These are phyloP conservation scores for Heliothis peltigera DNA, from an alignment of 2,888 invertebrate genomes.

Conservation along the genomic window DNA sequence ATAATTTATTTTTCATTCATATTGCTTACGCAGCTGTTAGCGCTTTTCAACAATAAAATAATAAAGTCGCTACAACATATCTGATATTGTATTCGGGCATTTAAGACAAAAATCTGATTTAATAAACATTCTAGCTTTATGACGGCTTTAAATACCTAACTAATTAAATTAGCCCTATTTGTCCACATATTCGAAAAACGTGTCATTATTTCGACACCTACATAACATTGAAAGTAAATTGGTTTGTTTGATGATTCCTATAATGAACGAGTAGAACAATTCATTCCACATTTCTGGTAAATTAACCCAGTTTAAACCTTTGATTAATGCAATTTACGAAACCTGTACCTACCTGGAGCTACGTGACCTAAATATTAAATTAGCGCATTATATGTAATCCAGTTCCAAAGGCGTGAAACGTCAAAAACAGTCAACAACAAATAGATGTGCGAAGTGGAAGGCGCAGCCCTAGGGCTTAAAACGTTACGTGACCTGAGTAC, in stretches of 20 bases:
- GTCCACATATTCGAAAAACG: conserved; percentile 6
- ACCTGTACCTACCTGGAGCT: conserved; percentile 45
- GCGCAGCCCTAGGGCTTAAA: conserved; percentile 77
- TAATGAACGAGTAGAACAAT: conserved; percentile 8
- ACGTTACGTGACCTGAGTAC: conserved; percentile 80
- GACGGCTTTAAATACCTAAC: too few species aligned
- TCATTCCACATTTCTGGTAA: conserved; percentile 18
- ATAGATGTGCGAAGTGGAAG: conserved; percentile 74
- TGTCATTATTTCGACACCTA: not conserved
- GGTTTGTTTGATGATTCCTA: conserved; percentile 9
- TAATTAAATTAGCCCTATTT: conserved; percentile 31
- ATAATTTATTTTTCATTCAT: conserved; percentile 16
- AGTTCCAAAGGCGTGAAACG: conserved; percentile 75
- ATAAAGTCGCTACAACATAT: conserved; percentile 15
- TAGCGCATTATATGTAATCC: conserved; percentile 58
- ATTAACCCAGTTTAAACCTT: conserved; percentile 31
- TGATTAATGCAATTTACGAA: conserved; percentile 34
- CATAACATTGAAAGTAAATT: conserved; percentile 6
- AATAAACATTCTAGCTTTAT: conserved; percentile 21
- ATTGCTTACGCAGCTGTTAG: conserved; percentile 19
- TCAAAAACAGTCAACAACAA: conserved; percentile 77
- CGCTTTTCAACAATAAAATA: conserved; percentile 12
- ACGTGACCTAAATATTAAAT: conserved; percentile 53
- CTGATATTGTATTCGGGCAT: conserved; percentile 20
- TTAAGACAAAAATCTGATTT: conserved; percentile 19